phyloP scores from a whole-genome alignment of 2,797 vertebrate species.

The Halcyon badia region DNA sequence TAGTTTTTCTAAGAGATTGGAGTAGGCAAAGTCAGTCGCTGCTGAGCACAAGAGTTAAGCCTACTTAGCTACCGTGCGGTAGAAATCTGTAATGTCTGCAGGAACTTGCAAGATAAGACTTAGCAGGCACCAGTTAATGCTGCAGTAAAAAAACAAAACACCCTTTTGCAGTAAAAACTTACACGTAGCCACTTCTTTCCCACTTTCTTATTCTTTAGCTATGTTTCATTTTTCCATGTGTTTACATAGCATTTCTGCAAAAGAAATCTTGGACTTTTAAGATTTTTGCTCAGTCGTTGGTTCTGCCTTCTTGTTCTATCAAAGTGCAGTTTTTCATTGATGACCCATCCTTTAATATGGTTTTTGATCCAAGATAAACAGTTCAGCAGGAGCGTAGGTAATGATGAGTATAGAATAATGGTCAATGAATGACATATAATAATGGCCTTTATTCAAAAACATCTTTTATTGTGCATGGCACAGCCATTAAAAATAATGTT shows the following conservation, averaged over 20 bases:
- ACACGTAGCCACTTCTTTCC: neutral
- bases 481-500: neutral
- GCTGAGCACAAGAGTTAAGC: neutral
- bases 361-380: neutral
- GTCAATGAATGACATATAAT: neutral
- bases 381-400: neutral
- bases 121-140: neutral
- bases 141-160: neutral
- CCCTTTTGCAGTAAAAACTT: neutral
- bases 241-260: neutral
- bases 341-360: neutral
- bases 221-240: neutral
- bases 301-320: neutral
- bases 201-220: neutral
- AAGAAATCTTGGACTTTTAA: neutral
- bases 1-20: neutral
- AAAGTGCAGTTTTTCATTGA: neutral
- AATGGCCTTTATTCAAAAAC: neutral
- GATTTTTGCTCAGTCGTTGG: neutral
- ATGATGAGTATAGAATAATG: neutral
- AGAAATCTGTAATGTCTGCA: neutral
- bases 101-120: neutral
- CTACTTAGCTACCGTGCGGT: neutral
- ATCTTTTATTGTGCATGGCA: neutral
- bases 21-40: neutral